Evolutionary conservation across 2,113 vertebrate genomes (phyloP), one percentile per base, ranked within the genome.

Genomic region (Solenodon paradoxus): DNA sequence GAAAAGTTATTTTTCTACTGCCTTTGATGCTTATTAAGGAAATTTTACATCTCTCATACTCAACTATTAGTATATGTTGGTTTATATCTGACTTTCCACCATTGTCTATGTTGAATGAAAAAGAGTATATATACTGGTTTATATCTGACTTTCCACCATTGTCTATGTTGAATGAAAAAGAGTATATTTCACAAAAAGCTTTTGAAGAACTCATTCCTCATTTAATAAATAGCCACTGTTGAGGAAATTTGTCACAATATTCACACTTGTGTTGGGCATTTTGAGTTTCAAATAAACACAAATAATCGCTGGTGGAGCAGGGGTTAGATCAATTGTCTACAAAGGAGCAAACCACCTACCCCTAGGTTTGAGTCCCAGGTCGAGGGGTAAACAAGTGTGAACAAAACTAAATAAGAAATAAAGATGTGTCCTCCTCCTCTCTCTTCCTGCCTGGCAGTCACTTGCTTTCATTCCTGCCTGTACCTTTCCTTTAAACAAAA

Each of bases 41-140:
- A 93, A 83, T 82, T 2, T 45, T 78, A 51, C 26, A 75, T 47
- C 8, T 66, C n/a, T 89, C 22, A 53, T 32, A 20, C n/a, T 66
- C 24, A 47, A 13, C 32, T 72, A 8, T 53, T 57, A 92, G 11
- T 86, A 85, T 90, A 78, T 61, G 49, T 19, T 81, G 38, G 20
- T 74, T 69, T 96, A 2, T 63, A 61, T 80, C 42, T 15, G 4
- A 68, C 61, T 69, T 90, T 83, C 17, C 75, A 68, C 61, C 20
- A 59, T n/a, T 83, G 93, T 95, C 51, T 88, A 4, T 88, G 80
- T 51, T 45, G 59, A 94, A 95, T 88, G 24, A 72, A 68, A 22
- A 22, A 51, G 51, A 84, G 6, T 20, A 72, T 64, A n/a, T 1
- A n/a, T n/a, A n/a, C n/a, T n/a, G n/a, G n/a, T n/a, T n/a, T n/a